phyloP scores from a whole-genome alignment of 2,888 invertebrate species.

The Drosophila mettleri region DNA sequence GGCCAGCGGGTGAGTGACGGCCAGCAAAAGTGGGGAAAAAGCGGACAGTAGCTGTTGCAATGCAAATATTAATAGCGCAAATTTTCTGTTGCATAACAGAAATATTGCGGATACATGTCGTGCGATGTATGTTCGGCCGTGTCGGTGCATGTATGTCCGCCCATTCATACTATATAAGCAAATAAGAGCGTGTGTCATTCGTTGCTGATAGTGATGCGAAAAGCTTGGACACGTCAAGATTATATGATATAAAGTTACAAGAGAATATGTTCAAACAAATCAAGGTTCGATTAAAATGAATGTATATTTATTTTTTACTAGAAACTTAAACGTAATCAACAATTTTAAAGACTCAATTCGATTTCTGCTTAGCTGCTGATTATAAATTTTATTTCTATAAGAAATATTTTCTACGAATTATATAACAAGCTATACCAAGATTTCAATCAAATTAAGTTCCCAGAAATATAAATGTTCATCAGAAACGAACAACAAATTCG shows the following conservation, averaged over 20 bases:
- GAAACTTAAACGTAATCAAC: not conserved
- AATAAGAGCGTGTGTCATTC: slow-evolving; percentile 31
- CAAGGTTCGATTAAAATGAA: not conserved
- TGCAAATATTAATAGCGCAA: slow-evolving; percentile 78
- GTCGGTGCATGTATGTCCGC: slow-evolving; percentile 8
- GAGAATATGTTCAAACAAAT: not conserved
- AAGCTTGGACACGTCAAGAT: slow-evolving; percentile 2
- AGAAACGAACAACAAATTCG: not conserved
- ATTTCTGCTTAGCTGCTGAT: rapidly evolving
- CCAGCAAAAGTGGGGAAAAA: slow-evolving; percentile 37
- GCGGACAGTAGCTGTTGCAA: slow-evolving; percentile 56
- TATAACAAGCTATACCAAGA: not conserved
- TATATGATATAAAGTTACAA: not conserved
- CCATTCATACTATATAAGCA: slow-evolving; percentile 11
- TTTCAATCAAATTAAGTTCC: not conserved
- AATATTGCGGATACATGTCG: slow-evolving; percentile 37
- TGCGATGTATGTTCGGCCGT: not conserved
- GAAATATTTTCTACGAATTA: not conserved
- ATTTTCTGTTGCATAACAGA: slow-evolving; percentile 63
- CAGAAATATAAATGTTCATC: not conserved
- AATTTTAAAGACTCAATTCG: not conserved
- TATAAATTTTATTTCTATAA: too few relatives aligned
- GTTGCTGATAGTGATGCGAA: slow-evolving; percentile 23
- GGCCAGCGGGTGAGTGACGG: slow-evolving; percentile 52
- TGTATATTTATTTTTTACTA: not conserved